phyloP scores from a whole-genome alignment of 2,888 invertebrate genomes.

The Zele albiditarsus region DNA sequence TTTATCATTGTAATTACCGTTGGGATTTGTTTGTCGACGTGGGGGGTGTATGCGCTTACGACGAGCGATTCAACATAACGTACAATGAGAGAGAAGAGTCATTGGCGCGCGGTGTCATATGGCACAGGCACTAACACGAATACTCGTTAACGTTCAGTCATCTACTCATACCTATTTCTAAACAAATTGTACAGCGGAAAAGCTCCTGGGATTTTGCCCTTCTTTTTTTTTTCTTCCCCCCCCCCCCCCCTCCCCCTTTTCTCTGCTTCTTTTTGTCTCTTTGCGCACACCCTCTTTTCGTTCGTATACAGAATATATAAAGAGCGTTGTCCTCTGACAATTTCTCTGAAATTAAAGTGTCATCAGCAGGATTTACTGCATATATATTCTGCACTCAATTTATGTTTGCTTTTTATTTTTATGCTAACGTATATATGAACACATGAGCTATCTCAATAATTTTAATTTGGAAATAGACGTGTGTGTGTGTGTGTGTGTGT shows the following conservation, averaged over 20 bases:
- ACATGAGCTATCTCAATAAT: neutral
- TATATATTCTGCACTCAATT: constrained; percentile 1
- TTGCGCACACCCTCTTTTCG: neutral
- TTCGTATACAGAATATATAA: neutral
- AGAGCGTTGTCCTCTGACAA: constrained; percentile 17
- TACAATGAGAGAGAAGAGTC: constrained; percentile 45
- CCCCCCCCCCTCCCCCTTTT: too few relatives aligned
- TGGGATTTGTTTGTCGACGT: constrained; percentile 50
- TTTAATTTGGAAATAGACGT: too few relatives aligned
- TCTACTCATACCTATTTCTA: constrained; percentile 42
- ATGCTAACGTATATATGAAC: neutral
- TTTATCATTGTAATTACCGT: constrained; percentile 66
- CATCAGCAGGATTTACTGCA: constrained; percentile 23
- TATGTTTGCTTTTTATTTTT: neutral
- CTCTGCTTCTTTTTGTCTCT: constrained; percentile 19
- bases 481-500: too few relatives aligned
- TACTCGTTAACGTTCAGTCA: constrained; percentile 62
- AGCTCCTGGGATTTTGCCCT: constrained; percentile 42
- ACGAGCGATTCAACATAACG: neutral
- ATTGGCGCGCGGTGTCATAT: constrained; percentile 57
- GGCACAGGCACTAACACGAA: constrained; percentile 49
- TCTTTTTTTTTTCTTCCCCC: neutral
- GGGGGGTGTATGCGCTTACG: constrained; percentile 11
- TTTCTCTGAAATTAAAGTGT: constrained; percentile 33
- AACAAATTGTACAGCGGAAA: constrained; percentile 55